Evolutionary conservation across 2,797 vertebrate species (phyloP).

Genomic region (Mus caroli): DNA sequence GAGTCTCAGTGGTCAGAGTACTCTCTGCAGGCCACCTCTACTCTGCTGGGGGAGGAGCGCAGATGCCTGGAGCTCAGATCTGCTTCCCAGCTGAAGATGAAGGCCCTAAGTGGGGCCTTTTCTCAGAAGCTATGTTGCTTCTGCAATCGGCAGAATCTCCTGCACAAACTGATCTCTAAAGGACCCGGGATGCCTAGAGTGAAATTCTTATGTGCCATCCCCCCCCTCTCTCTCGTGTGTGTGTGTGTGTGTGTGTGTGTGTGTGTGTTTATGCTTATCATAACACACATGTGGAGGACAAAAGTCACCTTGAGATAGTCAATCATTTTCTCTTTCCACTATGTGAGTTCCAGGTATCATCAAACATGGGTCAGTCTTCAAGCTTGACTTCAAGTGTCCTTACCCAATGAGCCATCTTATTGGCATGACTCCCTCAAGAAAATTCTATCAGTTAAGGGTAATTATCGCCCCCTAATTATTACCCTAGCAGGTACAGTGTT

Average conservation of each 20-base stretch:
- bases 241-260: neutral
- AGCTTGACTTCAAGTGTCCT: neutral
- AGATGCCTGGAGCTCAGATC: too few relatives aligned
- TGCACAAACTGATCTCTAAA: too few relatives aligned
- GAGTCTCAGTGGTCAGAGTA: too few relatives aligned
- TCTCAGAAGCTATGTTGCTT: too few relatives aligned
- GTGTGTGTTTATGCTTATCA: neutral
- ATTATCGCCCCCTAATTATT: neutral
- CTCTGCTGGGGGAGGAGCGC: too few relatives aligned
- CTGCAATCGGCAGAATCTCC: too few relatives aligned
- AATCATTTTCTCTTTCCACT: neutral
- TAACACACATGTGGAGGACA: neutral
- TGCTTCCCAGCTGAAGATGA: too few relatives aligned
- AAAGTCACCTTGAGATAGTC: neutral
- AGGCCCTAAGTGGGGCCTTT: too few relatives aligned
- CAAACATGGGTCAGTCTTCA: neutral
- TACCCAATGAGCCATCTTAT: neutral
- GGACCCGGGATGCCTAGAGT: neutral
- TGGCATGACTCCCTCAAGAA: neutral
- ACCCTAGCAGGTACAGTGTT: neutral
- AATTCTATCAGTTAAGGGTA: neutral
- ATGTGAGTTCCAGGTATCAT: neutral
- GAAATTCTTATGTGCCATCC: neutral
- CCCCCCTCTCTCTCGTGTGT: neutral
- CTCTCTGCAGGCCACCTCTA: too few relatives aligned